Base-by-base conservation (phyloP, 2,113 vertebrate genomes). In the Xiphophorus maculatus region DNA sequence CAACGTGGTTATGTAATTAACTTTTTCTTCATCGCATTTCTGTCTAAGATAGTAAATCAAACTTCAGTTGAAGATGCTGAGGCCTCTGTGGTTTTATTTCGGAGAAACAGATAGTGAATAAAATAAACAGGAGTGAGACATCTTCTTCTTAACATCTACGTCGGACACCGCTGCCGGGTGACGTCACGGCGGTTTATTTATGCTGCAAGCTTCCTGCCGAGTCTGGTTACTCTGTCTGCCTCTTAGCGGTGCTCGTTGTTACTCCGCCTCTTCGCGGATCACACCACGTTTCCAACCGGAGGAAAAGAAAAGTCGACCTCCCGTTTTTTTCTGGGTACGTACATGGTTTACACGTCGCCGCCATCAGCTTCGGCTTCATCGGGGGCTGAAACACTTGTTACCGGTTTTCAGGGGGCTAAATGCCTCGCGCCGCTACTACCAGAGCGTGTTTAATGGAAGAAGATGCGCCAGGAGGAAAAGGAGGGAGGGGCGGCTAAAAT, bases 161-260 rank as follows among this genome's bases (percentile, higher is more conserved):
- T 11, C 6, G 54, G 58, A 44, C 66, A 9, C 40, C 73, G 71
- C 81, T 25, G 58, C 30, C 29, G 51, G 22, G 17, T 89, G 85
- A 89, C 88, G 90, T 90, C 90, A 90, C 76, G 35, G 33, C 37
- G 68, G 58, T 32, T 62, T 30, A 54, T 83, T 74, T 74, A 69
- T 63, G 69, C 78, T 29, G 71, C 75, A 37, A 35, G 69, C 78
- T 88, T 86, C 85, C 90, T 83, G 83, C 75, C 66, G 71, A 78
- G 79, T 27, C 83, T 62, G 74, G 69, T 78, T 71, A 30, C 73
- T 71, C 6, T 22, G 12, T 37, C 67, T 60, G 33, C 11, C 63
- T 30, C 0, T 1, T 70, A 66, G 63, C 63, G 42, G 68, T 27
- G 1, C 71, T 73, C 69, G 58, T 58, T 9, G 62, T 22, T 12